Evolutionary conservation across 2,888 invertebrate genomes (phyloP), one percentile per base, ranked within the genome.

Genomic region (Xestoiulus laeticollis): DNA sequence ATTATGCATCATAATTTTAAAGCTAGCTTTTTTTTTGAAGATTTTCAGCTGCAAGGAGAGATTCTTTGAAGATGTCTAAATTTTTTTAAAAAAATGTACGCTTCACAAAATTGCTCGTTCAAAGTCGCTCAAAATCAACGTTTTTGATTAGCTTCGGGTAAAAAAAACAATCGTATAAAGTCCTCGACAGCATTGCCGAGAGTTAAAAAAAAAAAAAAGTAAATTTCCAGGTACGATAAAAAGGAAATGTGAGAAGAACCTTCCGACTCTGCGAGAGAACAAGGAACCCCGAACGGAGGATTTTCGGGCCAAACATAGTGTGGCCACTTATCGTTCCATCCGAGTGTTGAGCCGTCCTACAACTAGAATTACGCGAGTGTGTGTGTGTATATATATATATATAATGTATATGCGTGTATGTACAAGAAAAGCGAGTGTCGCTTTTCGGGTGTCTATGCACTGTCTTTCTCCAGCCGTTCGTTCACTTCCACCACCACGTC

Each of bases 401-500:
- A 78, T 12, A 26, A 78, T 16, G 14, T 78, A 30, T 78, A 78
- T 78, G 30, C 30, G 30, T 78, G 78, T 78, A 78, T 26, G 30
- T 1, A 26, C n/a, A 59, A 59, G 48, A 12, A 78, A 78, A 30
- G 44, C 48, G 38, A 33, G 38, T 38, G 85, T 3, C 85, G 10
- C 19, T 1, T 26, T 2, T 85, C 22, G 38, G 38, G 19, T 22
- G 86, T 26, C 86, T 85, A 85, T 85, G 38, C 38, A n/a, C 19
- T 38, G 19, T 85, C 44, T 14, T n/a, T 38, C 38, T 87, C 87
- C 48, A 30, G 48, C 14, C 68, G 38, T 19, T 87, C 87, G 44
- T 88, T 88, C 30, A 88, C 88, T 84, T 88, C 88, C 30, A 87
- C 88, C 22, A 88, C 85, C 8, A 88, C 88, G 22, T 88, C 86